Evolutionary conservation across 2,888 invertebrate species (phyloP).

Genomic region (Tetranychus truncatus): DNA sequence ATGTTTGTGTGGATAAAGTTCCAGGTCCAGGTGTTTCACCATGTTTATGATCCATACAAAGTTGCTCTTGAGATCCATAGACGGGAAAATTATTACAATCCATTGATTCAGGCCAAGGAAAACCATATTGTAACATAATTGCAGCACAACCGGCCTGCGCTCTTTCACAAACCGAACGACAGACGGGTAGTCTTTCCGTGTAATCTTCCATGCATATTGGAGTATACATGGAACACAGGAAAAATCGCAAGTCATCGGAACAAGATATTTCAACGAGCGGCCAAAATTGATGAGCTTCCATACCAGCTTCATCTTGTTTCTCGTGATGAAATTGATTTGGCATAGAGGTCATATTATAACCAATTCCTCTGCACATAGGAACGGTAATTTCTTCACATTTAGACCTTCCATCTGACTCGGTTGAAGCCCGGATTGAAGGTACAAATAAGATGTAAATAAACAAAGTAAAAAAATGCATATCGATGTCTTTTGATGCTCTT

Average conservation of each 20-base stretch:
- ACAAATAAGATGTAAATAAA: neutral
- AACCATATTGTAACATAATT: conserved; percentile 69
- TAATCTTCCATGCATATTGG: conserved; percentile 80
- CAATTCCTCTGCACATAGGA: conserved; percentile 90
- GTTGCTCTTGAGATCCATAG: conserved; percentile 48
- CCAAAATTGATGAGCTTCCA: conserved; percentile 90
- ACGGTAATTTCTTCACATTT: conserved; percentile 86
- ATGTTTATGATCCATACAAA: conserved; percentile 70
- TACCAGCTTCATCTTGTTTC: conserved; percentile 88
- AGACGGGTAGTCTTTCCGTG: conserved; percentile 61
- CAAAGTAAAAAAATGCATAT: neutral
- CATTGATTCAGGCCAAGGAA: conserved; percentile 94
- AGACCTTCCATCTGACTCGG: neutral
- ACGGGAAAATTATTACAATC: conserved; percentile 73
- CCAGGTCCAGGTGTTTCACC: neutral
- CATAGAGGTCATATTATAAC: conserved; percentile 85
- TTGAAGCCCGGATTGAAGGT: neutral
- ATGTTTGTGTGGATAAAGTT: neutral
- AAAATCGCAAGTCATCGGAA: conserved; percentile 83
- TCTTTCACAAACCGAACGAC: conserved; percentile 78
- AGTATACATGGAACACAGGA: conserved; percentile 92
- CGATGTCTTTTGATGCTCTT: too few species aligned
- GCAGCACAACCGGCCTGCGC: conserved; percentile 74
- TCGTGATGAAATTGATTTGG: conserved; percentile 68
- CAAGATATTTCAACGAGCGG: conserved; percentile 94